Evolutionary conservation across 2,888 invertebrate species (phyloP).

Genomic region (Barypeithes pellucidus): DNA sequence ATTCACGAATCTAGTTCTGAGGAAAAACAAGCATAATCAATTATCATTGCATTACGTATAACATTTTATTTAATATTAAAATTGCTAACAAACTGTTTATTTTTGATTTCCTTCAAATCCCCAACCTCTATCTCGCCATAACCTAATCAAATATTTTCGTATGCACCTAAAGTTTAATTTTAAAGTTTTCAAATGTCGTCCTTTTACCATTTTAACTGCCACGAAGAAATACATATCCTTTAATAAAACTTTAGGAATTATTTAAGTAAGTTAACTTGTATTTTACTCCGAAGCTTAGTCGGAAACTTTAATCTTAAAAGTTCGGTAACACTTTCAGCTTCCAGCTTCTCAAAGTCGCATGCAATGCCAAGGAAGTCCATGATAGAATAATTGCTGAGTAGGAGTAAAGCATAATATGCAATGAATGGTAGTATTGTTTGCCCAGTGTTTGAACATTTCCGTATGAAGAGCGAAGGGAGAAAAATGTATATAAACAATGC

Average conservation of each 20-base stretch:
- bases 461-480: too few relatives aligned
- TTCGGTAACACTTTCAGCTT: slow-evolving; percentile 41
- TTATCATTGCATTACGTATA: too few relatives aligned
- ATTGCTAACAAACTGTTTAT: too few relatives aligned
- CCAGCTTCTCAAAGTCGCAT: slow-evolving; percentile 30
- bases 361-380: slow-evolving; percentile 6
- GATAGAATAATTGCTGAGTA: slow-evolving; percentile 14
- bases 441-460: too few relatives aligned
- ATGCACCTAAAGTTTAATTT: slow-evolving; percentile 4
- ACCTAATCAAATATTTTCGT: slow-evolving; percentile 25
- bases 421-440: not conserved
- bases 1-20: too few relatives aligned
- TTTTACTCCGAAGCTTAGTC: slow-evolving; percentile 44
- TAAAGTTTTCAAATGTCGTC: slow-evolving; percentile 35
- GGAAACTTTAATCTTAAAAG: slow-evolving; percentile 51
- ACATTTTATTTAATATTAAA: too few relatives aligned
- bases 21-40: too few relatives aligned
- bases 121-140: too few relatives aligned
- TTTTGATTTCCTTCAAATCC: too few relatives aligned
- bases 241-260: slow-evolving; percentile 54
- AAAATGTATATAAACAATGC: too few relatives aligned
- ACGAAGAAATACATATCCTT: slow-evolving; percentile 52
- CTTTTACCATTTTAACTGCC: slow-evolving; percentile 47
- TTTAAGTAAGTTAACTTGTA: slow-evolving; percentile 54
- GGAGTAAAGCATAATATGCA: not conserved